Evolutionary conservation across 2,888 invertebrate genomes (phyloP), one percentile per base, ranked within the genome.

Genomic region (Diploptera punctata): DNA sequence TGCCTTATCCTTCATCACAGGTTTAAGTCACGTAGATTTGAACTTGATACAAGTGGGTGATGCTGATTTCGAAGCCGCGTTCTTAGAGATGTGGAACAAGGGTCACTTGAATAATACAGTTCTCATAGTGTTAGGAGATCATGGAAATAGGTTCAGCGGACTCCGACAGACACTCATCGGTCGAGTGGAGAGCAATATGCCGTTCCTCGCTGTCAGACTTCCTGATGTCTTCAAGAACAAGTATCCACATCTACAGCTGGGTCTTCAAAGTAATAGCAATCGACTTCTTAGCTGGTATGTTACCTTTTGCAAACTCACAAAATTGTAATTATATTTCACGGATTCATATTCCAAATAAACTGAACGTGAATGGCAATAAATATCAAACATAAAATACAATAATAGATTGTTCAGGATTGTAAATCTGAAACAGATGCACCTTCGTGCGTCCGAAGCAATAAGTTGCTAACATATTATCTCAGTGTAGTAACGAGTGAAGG

Each of bases 161-260:
- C 80, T 83, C 38, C 77, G 83, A 49, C 77, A 79, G 47, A 82
- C 83, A 0, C 81, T 80, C 73, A 79, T 82, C 13, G 84, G 84
- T 0, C 80, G 82, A 65, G 77, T 83, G 13, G 84, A 84, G 74
- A 83, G 83, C 73, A 77, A 84, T 21, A 79, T 84, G 73, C 84
- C 84, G 0, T 80, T 83, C 68, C 77, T 84, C 71, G 79, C 79
- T 44, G 68, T 84, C 0, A 77, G 79, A 3, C 78, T 83, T 26
- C 84, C 84, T 3, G 72, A 76, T 18, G 80, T 80, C 77, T 80
- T 84, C 67, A 76, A 76, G 21, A 44, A 72, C 47, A 79, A 78
- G 70, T 81, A 81, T 74, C 81, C 81, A 2, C 43, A 77, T 3
- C 67, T 81, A 3, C 75, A 77, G 61, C 49, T 71, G 21, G 81